Evolutionary conservation across 2,113 vertebrate genomes (phyloP), one percentile per base, ranked within the genome.

Genomic region (Rutilus rutilus): DNA sequence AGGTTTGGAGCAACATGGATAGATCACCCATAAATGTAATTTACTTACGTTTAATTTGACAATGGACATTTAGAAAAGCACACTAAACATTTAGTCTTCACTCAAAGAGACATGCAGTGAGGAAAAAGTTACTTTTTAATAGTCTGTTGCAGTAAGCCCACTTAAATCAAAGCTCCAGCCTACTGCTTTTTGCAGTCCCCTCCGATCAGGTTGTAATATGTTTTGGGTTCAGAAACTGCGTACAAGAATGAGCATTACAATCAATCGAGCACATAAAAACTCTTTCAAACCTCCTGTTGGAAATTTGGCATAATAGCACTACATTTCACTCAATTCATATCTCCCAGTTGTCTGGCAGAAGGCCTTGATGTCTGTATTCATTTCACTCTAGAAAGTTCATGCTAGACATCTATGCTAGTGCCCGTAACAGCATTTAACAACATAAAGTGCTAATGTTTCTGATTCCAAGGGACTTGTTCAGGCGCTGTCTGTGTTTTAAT

Each of bases 241-340:
- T 11, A 73, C n/a, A 52, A 12, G 10, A 39, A 78, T 0, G 23
- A 36, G 27, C 23, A 50, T 27, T 59, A 81, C 25, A 76, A 81
- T 83, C 45, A 83, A 23, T 27, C 2, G 36, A 83, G 23, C 39
- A 27, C 78, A 2, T 64, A 64, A 65, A 47, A 71, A 62, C 39
- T 25, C 47, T n/a, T 78, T 85, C n/a, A 78, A 52, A 23, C 5
- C 75, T 67, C 33, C 3, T 3, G 30, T 60, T 21, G 62, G 78
- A 77, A 85, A 64, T 82, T 71, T 85, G 84, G 50, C 84, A 33
- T 81, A 6, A 33, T 75, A 78, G 21, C 15, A 21, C 65, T 23
- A 75, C 74, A 74, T 71, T 79, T 59, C 7, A 76, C 80, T 85
- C 75, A 71, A 77, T 83, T 85, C 79, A 76, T 36, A 50, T 54